Evolutionary conservation across 2,797 vertebrate genomes (phyloP), one percentile per base, ranked within the genome.

Genomic region (Falco berigora): DNA sequence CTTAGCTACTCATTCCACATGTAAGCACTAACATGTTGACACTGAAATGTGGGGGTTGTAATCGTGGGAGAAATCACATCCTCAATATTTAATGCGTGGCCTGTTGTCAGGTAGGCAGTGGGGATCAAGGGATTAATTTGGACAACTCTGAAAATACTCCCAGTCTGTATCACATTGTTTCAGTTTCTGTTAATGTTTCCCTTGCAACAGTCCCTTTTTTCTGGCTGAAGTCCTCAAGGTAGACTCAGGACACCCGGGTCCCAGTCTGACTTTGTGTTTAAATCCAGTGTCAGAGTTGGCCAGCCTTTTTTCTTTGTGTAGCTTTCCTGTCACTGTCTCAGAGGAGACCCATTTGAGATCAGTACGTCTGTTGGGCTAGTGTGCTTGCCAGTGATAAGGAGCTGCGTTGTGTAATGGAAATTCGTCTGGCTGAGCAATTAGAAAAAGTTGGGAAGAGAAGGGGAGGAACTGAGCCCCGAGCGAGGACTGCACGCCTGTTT

Each of bases 311-410:
- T 49, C 49, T 93, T 96, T 86, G 83, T 88, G 58, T 66, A 86
- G 44, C 58, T 91, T 95, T 94, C 80, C 59, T 86, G 67, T 82
- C 25, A 12, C 40, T 79, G 73, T 90, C 94, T 90, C 67, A 79
- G 77, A 88, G 76, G 85, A 86, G 72, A 79, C 59, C 28, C 20
- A 1, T 73, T 68, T 75, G 52, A 83, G 71, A 91, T 94, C 87
- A 71, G 77, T 73, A 76, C 52, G 88, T 82, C 86, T 94, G 55
- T 63, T 87, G 67, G 47, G 56, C 44, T 93, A 52, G 34, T 79
- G 64, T 92, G 78, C 47, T 55, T 84, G 67, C 44, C 78, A 59
- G 32, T 88, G 90, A 91, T 92, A 96, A 94, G 93, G 36, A 85
- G 47, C 59, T 40, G 46, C n/a, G 28, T 47, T 93, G 58, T 72